Percentiles rank a stretch among this genome's conserved stretches.
These are phyloP conservation scores for Aegotheles bennettii DNA, from an alignment of 2,113 vertebrate genomes.

Conservation along the genomic window DNA sequence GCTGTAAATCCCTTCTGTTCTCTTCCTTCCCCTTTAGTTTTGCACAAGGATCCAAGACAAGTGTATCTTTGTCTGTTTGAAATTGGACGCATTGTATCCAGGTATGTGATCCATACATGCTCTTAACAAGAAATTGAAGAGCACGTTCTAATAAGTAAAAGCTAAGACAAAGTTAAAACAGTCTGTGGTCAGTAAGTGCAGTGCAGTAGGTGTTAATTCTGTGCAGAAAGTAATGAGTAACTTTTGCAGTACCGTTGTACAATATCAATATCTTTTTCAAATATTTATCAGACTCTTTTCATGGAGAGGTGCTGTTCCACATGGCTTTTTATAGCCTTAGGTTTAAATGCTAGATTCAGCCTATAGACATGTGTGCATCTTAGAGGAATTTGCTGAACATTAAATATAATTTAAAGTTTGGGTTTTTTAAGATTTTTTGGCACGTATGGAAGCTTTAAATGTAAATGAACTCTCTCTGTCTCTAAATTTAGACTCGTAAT, in stretches of 20 bases:
- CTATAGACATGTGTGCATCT: neutral
- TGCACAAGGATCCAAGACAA: slow-evolving; percentile 95
- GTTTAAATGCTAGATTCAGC: neutral
- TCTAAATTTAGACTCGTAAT: neutral
- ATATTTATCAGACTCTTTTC: neutral
- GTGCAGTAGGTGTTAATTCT: neutral
- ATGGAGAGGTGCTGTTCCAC: neutral
- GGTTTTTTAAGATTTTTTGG: neutral
- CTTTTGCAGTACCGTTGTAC: neutral
- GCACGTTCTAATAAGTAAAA: neutral
- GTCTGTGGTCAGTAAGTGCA: neutral
- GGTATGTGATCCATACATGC: slow-evolving; percentile 69
- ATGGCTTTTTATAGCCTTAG: neutral
- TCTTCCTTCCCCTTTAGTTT: slow-evolving; percentile 74
- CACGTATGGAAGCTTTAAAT: neutral
- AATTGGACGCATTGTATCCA: slow-evolving; percentile 90
- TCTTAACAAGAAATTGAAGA: neutral
- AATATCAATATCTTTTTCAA: neutral
- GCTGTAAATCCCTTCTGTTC: neutral
- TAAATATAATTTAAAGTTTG: neutral
- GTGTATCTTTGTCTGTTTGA: slow-evolving; percentile 95
- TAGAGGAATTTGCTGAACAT: neutral
- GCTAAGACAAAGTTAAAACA: neutral
- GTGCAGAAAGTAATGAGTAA: neutral
- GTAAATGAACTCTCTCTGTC: neutral